Evolutionary conservation across 2,888 invertebrate genomes (phyloP).

Genomic region (Polydrusus pterygomalis): DNA sequence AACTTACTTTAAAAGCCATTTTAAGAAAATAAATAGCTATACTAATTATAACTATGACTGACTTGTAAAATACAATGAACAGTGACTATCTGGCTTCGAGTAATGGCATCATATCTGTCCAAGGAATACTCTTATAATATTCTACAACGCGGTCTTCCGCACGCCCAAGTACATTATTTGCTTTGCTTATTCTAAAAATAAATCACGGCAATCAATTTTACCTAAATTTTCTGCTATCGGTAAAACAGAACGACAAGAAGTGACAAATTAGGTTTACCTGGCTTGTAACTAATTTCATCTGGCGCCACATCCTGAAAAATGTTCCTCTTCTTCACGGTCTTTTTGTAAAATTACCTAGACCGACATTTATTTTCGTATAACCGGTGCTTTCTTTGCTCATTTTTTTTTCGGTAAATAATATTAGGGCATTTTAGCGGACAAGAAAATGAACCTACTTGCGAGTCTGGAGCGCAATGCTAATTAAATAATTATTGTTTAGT

Average conservation of each 20-base stretch:
- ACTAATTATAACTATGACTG: too few relatives aligned
- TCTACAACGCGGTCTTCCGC: too few relatives aligned
- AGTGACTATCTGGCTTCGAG: too few relatives aligned
- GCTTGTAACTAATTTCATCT: conserved; percentile 43
- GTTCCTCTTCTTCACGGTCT: conserved; percentile 31
- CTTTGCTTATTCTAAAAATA: neutral
- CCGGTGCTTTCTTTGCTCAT: conserved; percentile 9
- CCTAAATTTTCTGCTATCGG: neutral
- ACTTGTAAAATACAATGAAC: too few relatives aligned
- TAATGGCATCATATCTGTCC: too few relatives aligned
- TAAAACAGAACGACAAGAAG: conserved; percentile 8
- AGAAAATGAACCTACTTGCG: neutral
- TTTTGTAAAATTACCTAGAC: conserved; percentile 33
- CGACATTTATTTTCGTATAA: conserved; percentile 33
- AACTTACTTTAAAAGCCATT: too few relatives aligned
- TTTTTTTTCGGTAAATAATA: neutral
- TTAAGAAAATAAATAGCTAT: too few relatives aligned
- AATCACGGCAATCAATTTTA: neutral
- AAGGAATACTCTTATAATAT: too few relatives aligned
- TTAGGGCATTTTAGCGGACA: neutral
- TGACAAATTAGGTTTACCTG: conserved; percentile 22
- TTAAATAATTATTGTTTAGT: too few relatives aligned
- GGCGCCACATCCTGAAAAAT: conserved; percentile 45
- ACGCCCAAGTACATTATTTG: too few relatives aligned
- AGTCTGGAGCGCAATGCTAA: too few relatives aligned